phyloP scores from a whole-genome alignment of 2,888 invertebrate species.

The Arge pagana region DNA sequence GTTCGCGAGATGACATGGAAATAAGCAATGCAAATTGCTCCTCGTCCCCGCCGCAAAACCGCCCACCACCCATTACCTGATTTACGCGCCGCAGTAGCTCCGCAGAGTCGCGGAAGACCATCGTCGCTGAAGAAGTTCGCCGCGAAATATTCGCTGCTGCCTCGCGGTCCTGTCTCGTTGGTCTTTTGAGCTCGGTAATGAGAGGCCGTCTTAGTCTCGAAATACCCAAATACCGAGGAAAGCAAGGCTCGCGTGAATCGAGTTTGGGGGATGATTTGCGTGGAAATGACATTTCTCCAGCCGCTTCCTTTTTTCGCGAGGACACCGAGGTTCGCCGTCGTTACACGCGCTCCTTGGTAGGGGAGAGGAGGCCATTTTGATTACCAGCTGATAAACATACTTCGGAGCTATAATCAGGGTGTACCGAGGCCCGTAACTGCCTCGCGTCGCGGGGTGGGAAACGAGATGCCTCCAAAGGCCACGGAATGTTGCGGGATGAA shows the following conservation, averaged over 20 bases:
- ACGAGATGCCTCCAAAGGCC: too few species aligned
- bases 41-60: conserved; percentile 16
- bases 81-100: conserved; percentile 15
- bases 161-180: conserved; percentile 1
- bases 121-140: too few species aligned
- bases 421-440: too few species aligned
- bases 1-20: conserved; percentile 21
- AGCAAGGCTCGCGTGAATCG: too few species aligned
- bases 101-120: conserved; percentile 10
- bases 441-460: too few species aligned
- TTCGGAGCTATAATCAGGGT: conserved; percentile 13
- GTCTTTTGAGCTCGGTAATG: conserved; percentile 17
- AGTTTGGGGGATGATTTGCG: conserved; percentile 9
- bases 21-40: conserved; percentile 22
- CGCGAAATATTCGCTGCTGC: too few species aligned
- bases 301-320: too few species aligned
- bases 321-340: too few species aligned
- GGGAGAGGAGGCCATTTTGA: conserved; percentile 10
- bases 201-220: conserved; percentile 15
- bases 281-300: conserved; percentile 12
- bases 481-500: too few species aligned
- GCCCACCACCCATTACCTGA: conserved; percentile 20
- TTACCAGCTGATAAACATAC: conserved; percentile 15
- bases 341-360: conserved; percentile 3
- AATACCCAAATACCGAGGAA: too few species aligned